These are phyloP conservation scores for Mesodorylaimus sp. DNA, from an alignment of 2,888 invertebrate species.

Conservation along the genomic window DNA sequence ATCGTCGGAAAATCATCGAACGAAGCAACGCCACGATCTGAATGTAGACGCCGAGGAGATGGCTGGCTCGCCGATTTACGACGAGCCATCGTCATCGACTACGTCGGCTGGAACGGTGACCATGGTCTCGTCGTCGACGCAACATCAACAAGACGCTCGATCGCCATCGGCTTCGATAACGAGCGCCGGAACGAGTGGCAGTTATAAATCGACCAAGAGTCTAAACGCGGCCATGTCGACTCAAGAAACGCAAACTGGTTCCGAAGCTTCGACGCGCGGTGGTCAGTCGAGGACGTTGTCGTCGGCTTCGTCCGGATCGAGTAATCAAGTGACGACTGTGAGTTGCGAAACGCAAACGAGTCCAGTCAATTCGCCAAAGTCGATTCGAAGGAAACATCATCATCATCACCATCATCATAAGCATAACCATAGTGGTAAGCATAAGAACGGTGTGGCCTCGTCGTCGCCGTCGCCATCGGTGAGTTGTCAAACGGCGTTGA, in stretches of 20 bases:
- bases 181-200: neutral
- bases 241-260: too few species aligned
- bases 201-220: neutral
- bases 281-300: too few species aligned
- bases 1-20: too few species aligned
- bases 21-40: too few species aligned
- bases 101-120: too few species aligned
- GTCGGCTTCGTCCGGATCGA: neutral
- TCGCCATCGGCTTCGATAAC: neutral
- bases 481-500: neutral
- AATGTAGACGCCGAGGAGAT: too few species aligned
- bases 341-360: constrained; percentile 29
- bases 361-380: constrained; percentile 25
- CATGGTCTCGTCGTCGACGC: too few species aligned
- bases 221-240: too few species aligned
- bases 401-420: constrained; percentile 33
- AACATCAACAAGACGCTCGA: too few species aligned
- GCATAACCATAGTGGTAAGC: constrained; percentile 13
- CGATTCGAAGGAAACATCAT: constrained; percentile 23
- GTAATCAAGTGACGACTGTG: constrained; percentile 11
- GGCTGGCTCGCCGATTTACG: constrained; percentile 3
- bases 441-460: too few species aligned
- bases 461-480: neutral
- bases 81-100: constrained; percentile 3
- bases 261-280: too few species aligned